Evolutionary conservation across 2,797 vertebrate species (phyloP).

Genomic region (Falco naumanni): DNA sequence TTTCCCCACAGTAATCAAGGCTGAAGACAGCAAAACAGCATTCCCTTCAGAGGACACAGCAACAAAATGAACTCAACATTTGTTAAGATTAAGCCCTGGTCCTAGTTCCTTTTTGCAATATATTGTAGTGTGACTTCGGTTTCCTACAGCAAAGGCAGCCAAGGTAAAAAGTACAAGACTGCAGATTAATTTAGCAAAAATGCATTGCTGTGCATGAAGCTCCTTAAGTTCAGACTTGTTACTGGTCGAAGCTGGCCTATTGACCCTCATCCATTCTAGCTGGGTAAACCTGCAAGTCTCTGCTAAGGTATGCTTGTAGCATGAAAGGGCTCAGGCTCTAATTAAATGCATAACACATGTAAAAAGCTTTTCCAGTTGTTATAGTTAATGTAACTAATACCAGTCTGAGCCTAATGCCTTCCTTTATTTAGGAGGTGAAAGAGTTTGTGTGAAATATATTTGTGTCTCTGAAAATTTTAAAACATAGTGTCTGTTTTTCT

Average conservation of each 20-base stretch:
- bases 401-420: background rate
- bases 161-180: background rate
- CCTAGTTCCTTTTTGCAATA: background rate
- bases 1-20: slow-evolving; percentile 62
- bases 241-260: background rate
- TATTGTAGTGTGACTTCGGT: background rate
- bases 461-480: background rate
- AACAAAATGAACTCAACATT: background rate
- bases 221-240: background rate
- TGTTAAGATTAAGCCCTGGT: background rate
- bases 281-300: background rate
- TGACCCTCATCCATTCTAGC: background rate
- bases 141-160: background rate
- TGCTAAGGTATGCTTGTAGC: background rate
- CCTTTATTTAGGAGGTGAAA: background rate
- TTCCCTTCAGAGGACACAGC: slow-evolving; percentile 66
- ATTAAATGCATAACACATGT: background rate
- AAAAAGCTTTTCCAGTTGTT: slow-evolving; percentile 24
- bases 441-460: background rate
- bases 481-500: background rate
- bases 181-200: background rate
- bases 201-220: background rate
- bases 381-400: background rate
- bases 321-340: background rate
- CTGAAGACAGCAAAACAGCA: slow-evolving; percentile 73